These are phyloP conservation scores for Gambusia affinis DNA, from an alignment of 2,113 vertebrate genomes.

Conservation along the genomic window DNA sequence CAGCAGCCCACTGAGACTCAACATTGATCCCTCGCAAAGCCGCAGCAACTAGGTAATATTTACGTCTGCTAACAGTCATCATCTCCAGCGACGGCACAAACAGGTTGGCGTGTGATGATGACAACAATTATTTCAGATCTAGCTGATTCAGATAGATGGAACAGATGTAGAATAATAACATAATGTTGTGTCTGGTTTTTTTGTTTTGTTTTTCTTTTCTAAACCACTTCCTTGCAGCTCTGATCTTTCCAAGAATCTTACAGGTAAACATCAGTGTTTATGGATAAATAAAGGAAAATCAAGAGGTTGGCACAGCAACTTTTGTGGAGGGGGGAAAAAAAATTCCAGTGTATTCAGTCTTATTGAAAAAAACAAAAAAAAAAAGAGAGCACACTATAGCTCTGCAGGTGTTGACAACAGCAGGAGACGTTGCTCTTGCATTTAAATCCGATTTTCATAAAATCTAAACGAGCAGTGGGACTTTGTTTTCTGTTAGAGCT, in stretches of 20 bases:
- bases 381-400: background rate
- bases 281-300: slow-evolving; percentile 47
- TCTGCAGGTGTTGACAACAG: background rate
- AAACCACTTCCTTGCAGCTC: background rate
- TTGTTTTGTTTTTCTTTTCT: background rate
- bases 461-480: background rate
- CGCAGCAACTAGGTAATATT: background rate
- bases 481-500: slow-evolving; percentile 21
- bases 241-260: slow-evolving; percentile 12
- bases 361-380: background rate
- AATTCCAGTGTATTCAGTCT: background rate
- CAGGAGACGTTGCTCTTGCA: background rate
- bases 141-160: background rate
- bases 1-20: slow-evolving; percentile 5
- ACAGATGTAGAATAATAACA: background rate
- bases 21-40: slow-evolving; percentile 19
- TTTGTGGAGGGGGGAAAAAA: background rate
- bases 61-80: slow-evolving; percentile 6
- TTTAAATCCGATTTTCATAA: background rate
- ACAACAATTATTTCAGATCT: background rate
- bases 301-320: slow-evolving; percentile 15
- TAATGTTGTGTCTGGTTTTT: background rate
- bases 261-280: slow-evolving; percentile 33
- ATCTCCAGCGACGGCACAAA: slow-evolving; percentile 2
- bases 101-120: slow-evolving; percentile 11